Evolutionary conservation across 1,140 invertebrate species (phyloP), one percentile per base, ranked within the genome.

Genomic region (Drusus annulatus): DNA sequence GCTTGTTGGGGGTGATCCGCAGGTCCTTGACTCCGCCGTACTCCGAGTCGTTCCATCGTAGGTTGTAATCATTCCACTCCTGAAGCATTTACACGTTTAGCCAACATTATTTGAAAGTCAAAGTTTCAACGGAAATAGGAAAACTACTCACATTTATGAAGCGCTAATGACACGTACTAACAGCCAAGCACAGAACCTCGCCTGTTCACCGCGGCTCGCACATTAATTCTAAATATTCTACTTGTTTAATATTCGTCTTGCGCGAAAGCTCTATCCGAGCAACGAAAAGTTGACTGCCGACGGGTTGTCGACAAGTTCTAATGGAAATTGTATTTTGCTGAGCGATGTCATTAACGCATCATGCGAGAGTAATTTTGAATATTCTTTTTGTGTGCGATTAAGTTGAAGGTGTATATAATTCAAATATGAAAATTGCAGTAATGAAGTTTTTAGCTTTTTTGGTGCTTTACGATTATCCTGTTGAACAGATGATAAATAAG

Each of bases 51-150:
- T 99, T 98, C 98, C 98, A 99, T 86, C 94, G 92, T 63, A 99
- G 91, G 90, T 98, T 99, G 90, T 97, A 96, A 89, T 99, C 98
- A 86, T 94, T 96, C 98, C 98, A 99, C 92, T 97, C 96, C 97
- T 99, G 89, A 84, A 79, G 76, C 52, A 75, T 36, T 71, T 50
- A 71, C 68, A 51, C 45, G 45, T 71, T 45, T 71, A 52, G 19
- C 36, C 36, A 25, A 71, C 68, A 71, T 71, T 71, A 71, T 52
- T 71, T 19, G 52, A 52, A 17, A 78, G 65, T 52, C 68, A 25
- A 23, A 23, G 3, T 15, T 71, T 51, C 52, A 75, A 25, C 19
- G 45, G 25, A 50, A n/a, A 75, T 25, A 36, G 71, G 54, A 75
- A 75, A 76, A 76, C 82, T 80, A 83, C 82, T 80, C 82, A 83